Percentiles rank a stretch among this genome's conserved stretches.
Conservation (phyloP, 2,113 vertebrate species). For the Psilopogon haemacephalus region DNA sequence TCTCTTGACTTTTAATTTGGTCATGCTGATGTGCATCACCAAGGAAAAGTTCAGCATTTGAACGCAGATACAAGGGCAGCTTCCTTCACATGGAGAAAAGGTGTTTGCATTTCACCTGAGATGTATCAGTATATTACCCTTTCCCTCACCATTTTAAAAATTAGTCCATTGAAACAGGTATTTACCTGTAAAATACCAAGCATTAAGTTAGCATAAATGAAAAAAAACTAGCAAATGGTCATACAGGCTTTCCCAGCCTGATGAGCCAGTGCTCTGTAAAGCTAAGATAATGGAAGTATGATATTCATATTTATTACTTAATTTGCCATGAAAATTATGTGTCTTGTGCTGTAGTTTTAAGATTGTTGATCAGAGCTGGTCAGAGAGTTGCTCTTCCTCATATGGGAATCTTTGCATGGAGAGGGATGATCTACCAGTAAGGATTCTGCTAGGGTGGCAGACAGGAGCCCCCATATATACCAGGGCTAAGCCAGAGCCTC, state of each 20-base stretch:
- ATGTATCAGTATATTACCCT: not conserved
- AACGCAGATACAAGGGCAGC: not conserved
- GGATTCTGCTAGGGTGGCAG: not conserved
- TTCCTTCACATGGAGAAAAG: not conserved
- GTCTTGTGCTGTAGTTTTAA: not conserved
- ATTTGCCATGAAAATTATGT: not conserved
- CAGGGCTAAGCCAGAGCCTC: not conserved
- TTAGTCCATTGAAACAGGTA: not conserved
- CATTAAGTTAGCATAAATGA: not conserved
- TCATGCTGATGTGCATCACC: not conserved
- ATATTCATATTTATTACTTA: not conserved
- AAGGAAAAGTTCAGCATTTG: not conserved
- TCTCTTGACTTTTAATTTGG: slow-evolving; percentile 34
- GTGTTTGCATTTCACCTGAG: not conserved
- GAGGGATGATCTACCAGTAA: not conserved
- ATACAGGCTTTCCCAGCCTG: not conserved
- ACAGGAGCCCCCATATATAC: rapidly evolving
- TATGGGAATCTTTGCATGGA: not conserved
- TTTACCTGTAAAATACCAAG: not conserved
- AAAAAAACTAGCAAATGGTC: not conserved
- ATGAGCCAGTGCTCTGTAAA: not conserved
- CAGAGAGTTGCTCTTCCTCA: not conserved
- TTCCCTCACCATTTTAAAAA: not conserved
- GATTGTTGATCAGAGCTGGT: not conserved
- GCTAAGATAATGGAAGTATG: not conserved